phyloP scores from a whole-genome alignment of 2,797 vertebrate genomes.

The Gouania willdenowi region DNA sequence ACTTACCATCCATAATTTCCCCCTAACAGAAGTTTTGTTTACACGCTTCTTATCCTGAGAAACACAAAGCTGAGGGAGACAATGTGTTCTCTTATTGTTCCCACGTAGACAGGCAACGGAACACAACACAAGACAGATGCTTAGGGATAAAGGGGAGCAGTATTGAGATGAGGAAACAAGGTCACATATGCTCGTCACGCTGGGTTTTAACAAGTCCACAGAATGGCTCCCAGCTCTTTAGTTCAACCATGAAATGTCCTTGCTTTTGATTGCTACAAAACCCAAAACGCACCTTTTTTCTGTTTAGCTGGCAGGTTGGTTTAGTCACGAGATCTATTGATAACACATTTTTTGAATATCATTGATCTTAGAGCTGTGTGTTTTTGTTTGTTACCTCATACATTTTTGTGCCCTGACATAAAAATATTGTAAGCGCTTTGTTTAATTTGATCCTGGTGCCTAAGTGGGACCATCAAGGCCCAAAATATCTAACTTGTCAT shows the following conservation, averaged over 20 bases:
- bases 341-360: no score
- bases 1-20: neutral
- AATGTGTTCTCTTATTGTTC: slow-evolving; percentile 51
- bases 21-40: no score
- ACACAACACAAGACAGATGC: slow-evolving; percentile 33
- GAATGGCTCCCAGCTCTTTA: slow-evolving; percentile 17
- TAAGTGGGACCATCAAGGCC: slow-evolving; percentile 40
- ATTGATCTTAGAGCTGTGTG: no score
- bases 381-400: neutral
- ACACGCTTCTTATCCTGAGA: no score
- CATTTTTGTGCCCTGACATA: neutral
- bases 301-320: slow-evolving; percentile 19
- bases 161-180: slow-evolving; percentile 31
- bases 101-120: slow-evolving; percentile 48
- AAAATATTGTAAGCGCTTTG: slow-evolving; percentile 22
- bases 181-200: slow-evolving; percentile 26
- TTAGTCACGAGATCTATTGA: no score
- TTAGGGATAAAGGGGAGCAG: slow-evolving; percentile 23
- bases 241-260: slow-evolving; percentile 16
- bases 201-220: slow-evolving; percentile 26
- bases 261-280: neutral
- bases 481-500: no score
- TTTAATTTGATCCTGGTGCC: slow-evolving; percentile 44
- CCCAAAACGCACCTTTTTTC: neutral
- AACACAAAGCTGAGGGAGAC: slow-evolving; percentile 40